Conservation (phyloP, 2,797 vertebrate species). For the Myiothlypis coronata region DNA sequence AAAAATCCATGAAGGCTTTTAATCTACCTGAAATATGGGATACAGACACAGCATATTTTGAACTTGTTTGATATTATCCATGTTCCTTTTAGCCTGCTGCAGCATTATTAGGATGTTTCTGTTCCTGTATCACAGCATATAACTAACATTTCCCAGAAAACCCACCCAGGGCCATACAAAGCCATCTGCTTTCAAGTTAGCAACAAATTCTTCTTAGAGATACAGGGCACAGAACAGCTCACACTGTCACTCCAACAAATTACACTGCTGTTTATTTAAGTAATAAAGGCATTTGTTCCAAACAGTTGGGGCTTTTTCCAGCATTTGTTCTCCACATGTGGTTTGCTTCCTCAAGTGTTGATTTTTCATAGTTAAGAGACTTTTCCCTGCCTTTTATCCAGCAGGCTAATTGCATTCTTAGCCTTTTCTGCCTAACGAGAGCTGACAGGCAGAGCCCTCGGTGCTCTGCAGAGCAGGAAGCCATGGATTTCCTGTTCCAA, state of each 20-base stretch:
- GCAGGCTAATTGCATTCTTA: slow-evolving; percentile 34
- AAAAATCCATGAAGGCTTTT: neutral
- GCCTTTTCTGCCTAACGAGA: neutral
- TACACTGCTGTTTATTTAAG: slow-evolving; percentile 16
- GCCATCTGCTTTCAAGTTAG: slow-evolving; percentile 13
- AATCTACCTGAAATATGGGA: slow-evolving; percentile 43
- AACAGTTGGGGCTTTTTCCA: slow-evolving; percentile 3
- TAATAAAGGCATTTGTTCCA: slow-evolving; percentile 46
- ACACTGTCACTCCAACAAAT: slow-evolving; percentile 20
- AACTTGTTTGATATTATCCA: neutral
- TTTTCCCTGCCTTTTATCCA: slow-evolving; percentile 54
- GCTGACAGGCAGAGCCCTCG: slow-evolving; percentile 9
- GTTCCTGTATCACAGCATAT: neutral
- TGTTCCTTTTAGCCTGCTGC: neutral
- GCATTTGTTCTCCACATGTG: slow-evolving; percentile 57
- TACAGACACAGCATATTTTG: neutral
- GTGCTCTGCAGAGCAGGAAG: slow-evolving; percentile 30
- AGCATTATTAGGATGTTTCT: neutral
- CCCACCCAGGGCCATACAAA: neutral
- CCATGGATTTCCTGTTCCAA: slow-evolving; percentile 22
- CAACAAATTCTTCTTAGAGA: neutral
- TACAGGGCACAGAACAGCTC: neutral
- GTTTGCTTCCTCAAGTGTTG: slow-evolving; percentile 53
- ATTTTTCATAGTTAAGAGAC: slow-evolving; percentile 39
- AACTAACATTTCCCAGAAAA: slow-evolving; percentile 3